Conservation (phyloP, 2,113 vertebrate genomes). For the Phylloscopus whistleri region DNA sequence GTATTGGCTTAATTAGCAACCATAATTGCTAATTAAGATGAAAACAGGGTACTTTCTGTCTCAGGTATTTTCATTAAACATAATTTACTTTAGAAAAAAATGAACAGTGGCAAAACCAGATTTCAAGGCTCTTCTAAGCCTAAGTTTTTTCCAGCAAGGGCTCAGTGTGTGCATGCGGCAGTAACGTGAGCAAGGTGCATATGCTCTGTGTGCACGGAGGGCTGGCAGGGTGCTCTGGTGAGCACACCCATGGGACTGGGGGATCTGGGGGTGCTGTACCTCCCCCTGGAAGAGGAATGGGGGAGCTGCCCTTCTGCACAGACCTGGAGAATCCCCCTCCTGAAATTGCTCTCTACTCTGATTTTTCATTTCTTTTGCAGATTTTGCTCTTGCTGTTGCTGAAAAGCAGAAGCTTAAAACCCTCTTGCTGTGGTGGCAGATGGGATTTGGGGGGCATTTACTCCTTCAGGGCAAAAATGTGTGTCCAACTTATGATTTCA, state of each 20-base stretch:
- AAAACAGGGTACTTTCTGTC: neutral
- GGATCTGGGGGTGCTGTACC: neutral
- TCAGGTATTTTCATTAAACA: neutral
- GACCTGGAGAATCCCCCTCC: neutral
- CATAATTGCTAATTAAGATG: neutral
- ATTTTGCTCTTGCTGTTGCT: neutral
- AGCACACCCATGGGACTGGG: no score
- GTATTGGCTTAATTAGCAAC: slow-evolving; percentile 6
- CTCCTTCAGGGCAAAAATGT: neutral
- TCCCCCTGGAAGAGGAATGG: neutral
- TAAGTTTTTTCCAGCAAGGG: neutral
- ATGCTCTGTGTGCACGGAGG: fast-evolving
- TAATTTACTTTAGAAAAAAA: neutral
- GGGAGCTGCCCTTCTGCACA: neutral
- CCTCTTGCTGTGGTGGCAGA: neutral
- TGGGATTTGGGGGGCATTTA: neutral
- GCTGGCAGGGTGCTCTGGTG: neutral
- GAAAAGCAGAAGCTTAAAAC: neutral
- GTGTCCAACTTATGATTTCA: neutral
- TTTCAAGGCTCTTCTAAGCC: neutral
- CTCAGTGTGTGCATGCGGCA: fast-evolving
- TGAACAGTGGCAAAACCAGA: neutral
- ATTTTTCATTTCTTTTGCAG: neutral
- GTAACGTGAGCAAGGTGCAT: fast-evolving
- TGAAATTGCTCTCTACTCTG: neutral